Base-by-base conservation (phyloP, 2,113 vertebrate species). In the Chrysochloris asiatica region DNA sequence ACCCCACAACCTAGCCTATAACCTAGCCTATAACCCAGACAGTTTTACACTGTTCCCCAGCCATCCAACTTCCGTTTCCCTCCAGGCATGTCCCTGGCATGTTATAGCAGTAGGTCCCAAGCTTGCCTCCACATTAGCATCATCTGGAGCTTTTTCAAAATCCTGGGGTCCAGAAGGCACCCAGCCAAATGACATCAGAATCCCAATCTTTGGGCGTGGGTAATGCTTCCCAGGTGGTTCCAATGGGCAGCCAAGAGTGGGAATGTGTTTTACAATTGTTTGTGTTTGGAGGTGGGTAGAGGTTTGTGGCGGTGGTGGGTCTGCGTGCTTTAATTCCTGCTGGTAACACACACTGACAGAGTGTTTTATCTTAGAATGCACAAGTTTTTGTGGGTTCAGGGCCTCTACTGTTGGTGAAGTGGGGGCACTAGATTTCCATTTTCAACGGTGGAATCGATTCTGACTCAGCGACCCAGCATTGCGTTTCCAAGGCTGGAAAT, bases 141-240 rank as follows among this genome's bases (percentile, higher is more conserved):
- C 86, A n/a, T 65, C 43, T 54, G 71, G 19, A 43, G 26, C 85
- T 83, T 69, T 6, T 47, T 45, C 19, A 47, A 36, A 41, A 43
- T 11, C 54, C 33, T 5, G 1, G 2, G 33, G 38, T 26, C 63
- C 38, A 28, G 45, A 8, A 33, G 13, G 30, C 24, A 82, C 21
- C 48, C 38, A n/a, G 28, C 52, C 67, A 22, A 26, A 0, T 30
- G 47, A 8, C 30, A 19, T 26, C 4, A 6, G 22, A 24, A 8
- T 19, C 83, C 5, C 8, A 47, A 33, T 30, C 36, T 26, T 54
- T 33, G 3, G 22, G 75, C 30, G n/a, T 5, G 41, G 50, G n/a
- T 28, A 45, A 33, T 59, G 76, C 61, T 82, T 82, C 61, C 67
- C 50, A 36, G 33, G 56, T 72, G 85, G 45, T 36, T 95, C 52